Percentiles rank a stretch among this genome's conserved stretches.
phyloP scores from a whole-genome alignment of 2,113 vertebrate species.

The Alaudala cheleensis region DNA sequence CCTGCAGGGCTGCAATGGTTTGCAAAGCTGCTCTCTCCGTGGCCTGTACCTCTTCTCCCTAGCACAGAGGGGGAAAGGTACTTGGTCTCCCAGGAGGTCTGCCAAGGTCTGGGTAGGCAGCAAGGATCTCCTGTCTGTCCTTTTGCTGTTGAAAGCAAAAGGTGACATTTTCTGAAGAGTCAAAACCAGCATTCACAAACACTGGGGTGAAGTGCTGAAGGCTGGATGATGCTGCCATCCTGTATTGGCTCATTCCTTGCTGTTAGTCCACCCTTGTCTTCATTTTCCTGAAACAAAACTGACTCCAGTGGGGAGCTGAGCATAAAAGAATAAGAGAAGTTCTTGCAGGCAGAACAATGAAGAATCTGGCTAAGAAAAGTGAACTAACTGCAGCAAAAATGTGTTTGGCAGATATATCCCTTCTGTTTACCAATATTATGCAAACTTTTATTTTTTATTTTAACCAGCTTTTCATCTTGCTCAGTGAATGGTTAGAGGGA shows the following conservation, averaged over 20 bases:
- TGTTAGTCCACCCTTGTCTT: not conserved
- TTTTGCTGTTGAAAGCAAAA: not conserved
- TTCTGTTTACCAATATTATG: conserved; percentile 31
- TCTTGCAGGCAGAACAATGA: not conserved
- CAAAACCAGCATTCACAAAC: not conserved
- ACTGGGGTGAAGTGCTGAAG: not conserved
- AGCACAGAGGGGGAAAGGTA: rapidly evolving
- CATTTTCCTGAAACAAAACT: not conserved
- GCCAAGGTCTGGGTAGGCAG: not conserved
- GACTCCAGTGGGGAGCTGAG: not conserved
- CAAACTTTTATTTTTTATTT: not conserved
- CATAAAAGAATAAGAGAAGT: not conserved
- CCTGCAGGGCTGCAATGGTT: not conserved
- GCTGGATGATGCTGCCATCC: not conserved
- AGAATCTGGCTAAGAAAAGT: not conserved
- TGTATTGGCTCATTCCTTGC: not conserved
- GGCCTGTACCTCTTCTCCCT: not conserved
- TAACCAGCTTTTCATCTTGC: conserved; percentile 28
- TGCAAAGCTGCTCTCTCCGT: rapidly evolving
- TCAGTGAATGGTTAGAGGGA: not conserved
- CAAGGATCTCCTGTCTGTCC: not conserved
- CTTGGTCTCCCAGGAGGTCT: not conserved
- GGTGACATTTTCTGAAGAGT: not conserved
- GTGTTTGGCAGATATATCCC: not conserved
- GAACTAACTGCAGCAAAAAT: not conserved